Evolutionary conservation across 2,797 vertebrate species (phyloP).

Genomic region (Enteromius radiatus): DNA sequence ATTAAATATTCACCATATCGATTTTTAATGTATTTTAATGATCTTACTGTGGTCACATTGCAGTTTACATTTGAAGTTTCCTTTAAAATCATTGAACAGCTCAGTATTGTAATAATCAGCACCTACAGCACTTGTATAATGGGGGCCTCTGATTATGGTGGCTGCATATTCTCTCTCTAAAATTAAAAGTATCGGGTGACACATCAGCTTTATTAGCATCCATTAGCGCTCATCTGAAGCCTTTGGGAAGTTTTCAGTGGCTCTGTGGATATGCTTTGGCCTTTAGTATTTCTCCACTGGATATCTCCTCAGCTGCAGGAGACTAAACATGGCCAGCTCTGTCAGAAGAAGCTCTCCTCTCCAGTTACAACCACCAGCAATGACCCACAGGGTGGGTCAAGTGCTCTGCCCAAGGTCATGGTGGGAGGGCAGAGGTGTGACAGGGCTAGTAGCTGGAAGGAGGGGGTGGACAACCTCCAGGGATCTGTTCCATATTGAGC

Average conservation of each 20-base stretch:
- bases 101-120: background rate
- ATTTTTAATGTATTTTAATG: background rate
- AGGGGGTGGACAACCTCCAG: conserved; percentile 15
- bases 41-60: background rate
- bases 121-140: conserved; percentile 1
- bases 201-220: conserved; percentile 26
- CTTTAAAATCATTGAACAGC: background rate
- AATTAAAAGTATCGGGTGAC: conserved; percentile 18
- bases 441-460: background rate
- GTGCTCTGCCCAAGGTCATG: conserved; percentile 43
- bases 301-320: background rate
- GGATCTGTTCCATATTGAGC: conserved; percentile 31
- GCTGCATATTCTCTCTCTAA: background rate
- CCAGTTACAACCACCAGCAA: conserved; percentile 35
- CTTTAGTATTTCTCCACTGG: conserved; percentile 12
- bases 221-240: conserved; percentile 13
- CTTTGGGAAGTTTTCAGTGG: conserved; percentile 13
- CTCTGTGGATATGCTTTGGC: background rate
- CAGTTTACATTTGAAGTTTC: background rate
- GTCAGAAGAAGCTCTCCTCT: conserved; percentile 26
- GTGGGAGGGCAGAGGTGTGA: conserved; percentile 11
- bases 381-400: conserved; percentile 37
- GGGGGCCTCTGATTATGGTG: conserved; percentile 1
- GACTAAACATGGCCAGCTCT: background rate
- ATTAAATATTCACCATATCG: background rate